phyloP scores from a whole-genome alignment of 30 jellyfish, hydroid and myxozoan genomes.

The Turritopsis dohrnii region DNA sequence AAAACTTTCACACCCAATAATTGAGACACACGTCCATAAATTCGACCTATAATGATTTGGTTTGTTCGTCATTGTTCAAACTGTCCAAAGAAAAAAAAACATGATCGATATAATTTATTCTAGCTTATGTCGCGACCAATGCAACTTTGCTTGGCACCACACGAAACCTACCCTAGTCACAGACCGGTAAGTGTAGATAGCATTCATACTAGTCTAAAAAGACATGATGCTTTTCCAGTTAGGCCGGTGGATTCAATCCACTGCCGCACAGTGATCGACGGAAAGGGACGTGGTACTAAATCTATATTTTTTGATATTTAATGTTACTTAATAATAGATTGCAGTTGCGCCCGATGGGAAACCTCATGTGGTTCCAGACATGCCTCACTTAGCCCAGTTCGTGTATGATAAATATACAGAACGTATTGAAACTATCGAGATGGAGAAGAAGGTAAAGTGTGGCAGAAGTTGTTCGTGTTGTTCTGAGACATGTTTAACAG shows the following conservation, averaged over 20 bases:
- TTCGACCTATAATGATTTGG: no score
- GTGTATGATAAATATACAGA: conserved; percentile 75
- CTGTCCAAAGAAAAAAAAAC: not conserved
- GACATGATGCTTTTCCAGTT: not conserved
- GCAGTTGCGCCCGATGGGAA: conserved; percentile 64
- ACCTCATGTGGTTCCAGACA: conserved; percentile 52
- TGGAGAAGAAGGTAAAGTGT: conserved; percentile 39
- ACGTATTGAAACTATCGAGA: conserved; percentile 39
- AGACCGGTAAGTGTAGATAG: conserved; percentile 55
- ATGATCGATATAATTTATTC: not conserved
- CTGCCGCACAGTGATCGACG: not conserved
- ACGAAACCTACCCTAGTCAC: conserved; percentile 64
- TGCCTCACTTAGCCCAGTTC: conserved; percentile 90
- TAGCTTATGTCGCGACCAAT: conserved; percentile 61
- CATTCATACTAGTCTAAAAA: not conserved
- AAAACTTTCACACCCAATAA: no score
- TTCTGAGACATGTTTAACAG: no score
- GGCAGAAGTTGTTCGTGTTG: no score
- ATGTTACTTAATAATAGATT: conserved; percentile 34
- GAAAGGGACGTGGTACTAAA: not conserved
- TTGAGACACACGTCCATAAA: no score
- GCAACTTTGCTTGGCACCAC: conserved; percentile 71
- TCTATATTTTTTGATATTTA: not conserved
- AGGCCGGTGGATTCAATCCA: not conserved
- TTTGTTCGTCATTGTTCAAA: no score